These are phyloP conservation scores for Enteromius unitaeniatus DNA, from an alignment of 2,797 vertebrate species.

Conservation along the genomic window DNA sequence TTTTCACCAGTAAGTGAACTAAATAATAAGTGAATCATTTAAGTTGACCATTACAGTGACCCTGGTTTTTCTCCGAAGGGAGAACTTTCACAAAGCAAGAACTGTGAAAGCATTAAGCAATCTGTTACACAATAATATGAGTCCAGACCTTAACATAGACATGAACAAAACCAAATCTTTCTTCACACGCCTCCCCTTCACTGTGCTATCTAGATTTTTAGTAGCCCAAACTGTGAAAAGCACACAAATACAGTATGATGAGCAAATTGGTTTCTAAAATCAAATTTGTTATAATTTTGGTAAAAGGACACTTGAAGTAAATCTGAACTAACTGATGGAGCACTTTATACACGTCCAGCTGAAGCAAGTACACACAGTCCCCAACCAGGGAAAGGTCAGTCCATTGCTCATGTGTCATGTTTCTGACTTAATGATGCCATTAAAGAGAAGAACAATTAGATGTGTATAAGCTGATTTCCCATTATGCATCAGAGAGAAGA, in stretches of 20 bases:
- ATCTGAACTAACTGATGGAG: slow-evolving; percentile 4
- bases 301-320: not conserved
- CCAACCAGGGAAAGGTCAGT: slow-evolving; percentile 42
- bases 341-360: slow-evolving; percentile 2
- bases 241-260: not conserved
- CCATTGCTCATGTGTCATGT: slow-evolving; percentile 38
- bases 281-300: not conserved
- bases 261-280: slow-evolving; percentile 5
- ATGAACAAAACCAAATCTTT: not conserved
- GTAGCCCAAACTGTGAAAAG: not conserved
- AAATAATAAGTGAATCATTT: too few species aligned
- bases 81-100: not conserved
- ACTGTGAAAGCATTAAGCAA: not conserved
- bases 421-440: slow-evolving; percentile 51
- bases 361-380: not conserved
- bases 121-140: slow-evolving; percentile 6
- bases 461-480: slow-evolving; percentile 48
- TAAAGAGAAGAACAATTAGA: slow-evolving; percentile 60
- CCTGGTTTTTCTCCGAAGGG: not conserved
- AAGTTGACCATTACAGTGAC: not conserved
- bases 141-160: not conserved
- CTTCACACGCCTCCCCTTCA: not conserved
- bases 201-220: not conserved
- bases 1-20: too few species aligned
- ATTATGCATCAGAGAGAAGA: slow-evolving; percentile 52